Conservation (phyloP, 2,888 invertebrate genomes). For the Protophormia terraenovae region DNA sequence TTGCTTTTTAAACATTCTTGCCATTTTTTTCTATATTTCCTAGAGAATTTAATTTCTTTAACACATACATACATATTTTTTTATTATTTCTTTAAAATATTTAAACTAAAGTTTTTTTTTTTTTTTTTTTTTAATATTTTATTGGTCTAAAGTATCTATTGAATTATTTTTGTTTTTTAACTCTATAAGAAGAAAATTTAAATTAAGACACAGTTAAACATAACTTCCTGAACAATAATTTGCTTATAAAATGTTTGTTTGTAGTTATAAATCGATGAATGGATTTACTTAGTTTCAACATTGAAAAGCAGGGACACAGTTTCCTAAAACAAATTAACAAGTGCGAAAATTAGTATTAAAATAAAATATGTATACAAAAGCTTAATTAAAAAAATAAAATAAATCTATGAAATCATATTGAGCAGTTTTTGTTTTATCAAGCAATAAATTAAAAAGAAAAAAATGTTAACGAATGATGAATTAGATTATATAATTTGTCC, state of each 20-base stretch:
- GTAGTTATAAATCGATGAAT: background rate
- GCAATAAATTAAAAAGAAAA: slow-evolving; percentile 2
- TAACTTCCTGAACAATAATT: slow-evolving; percentile 3
- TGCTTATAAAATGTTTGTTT: background rate
- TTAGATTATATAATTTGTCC: background rate
- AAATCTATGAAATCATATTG: slow-evolving; percentile 63
- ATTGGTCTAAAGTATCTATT: background rate
- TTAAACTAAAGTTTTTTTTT: no score
- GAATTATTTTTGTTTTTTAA: background rate
- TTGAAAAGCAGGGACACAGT: slow-evolving; percentile 53
- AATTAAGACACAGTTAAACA: background rate
- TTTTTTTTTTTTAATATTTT: no score
- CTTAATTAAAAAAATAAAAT: slow-evolving; percentile 1
- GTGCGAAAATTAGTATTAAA: slow-evolving; percentile 50
- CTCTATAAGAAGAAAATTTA: no score
- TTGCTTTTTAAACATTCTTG: background rate
- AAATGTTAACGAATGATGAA: background rate
- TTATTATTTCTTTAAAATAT: no score
- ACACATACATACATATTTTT: no score
- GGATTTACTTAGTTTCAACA: slow-evolving; percentile 35
- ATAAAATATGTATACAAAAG: slow-evolving; percentile 9
- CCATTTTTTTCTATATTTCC: no score
- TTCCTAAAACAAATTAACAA: slow-evolving; percentile 55
- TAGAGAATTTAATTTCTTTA: no score
- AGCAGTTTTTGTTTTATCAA: background rate